Conservation (phyloP, 2,888 invertebrate species). For the Sinopyrophorus schimmeli region DNA sequence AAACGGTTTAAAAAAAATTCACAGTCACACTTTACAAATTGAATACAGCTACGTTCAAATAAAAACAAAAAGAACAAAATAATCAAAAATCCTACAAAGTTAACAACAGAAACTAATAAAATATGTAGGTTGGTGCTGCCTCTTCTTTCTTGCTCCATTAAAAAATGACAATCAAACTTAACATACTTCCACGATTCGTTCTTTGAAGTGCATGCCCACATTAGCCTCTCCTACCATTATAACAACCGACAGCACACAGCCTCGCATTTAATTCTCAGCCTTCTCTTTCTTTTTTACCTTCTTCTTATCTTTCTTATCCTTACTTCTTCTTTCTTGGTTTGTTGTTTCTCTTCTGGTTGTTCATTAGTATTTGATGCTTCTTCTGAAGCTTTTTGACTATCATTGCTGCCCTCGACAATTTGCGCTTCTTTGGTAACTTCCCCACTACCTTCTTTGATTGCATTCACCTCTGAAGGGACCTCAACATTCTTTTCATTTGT, state of each 20-base stretch:
- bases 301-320: conserved; percentile 52
- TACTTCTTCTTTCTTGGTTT: conserved; percentile 33
- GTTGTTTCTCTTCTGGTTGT: conserved; percentile 24
- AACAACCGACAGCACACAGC: too few species aligned
- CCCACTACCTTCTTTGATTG: conserved; percentile 5
- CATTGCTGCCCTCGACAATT: conserved; percentile 32
- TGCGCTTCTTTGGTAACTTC: conserved; percentile 24
- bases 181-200: too few species aligned
- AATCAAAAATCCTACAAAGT: not conserved
- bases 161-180: too few species aligned
- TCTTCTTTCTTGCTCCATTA: too few species aligned
- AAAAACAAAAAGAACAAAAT: conserved; percentile 1
- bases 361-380: conserved; percentile 33
- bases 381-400: conserved; percentile 19
- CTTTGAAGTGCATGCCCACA: too few species aligned
- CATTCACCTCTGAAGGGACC: conserved; percentile 33
- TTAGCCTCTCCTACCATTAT: too few species aligned
- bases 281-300: conserved; percentile 36
- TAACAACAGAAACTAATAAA: conserved; percentile 14
- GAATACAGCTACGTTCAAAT: too few species aligned
- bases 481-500: too few species aligned
- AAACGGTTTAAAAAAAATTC: conserved; percentile 1
- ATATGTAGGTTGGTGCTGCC: too few species aligned
- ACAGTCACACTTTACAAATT: conserved; percentile 11
- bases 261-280: conserved; percentile 1